Evolutionary conservation across 2,888 invertebrate genomes (phyloP).

Genomic region (Amphipoea oculea): DNA sequence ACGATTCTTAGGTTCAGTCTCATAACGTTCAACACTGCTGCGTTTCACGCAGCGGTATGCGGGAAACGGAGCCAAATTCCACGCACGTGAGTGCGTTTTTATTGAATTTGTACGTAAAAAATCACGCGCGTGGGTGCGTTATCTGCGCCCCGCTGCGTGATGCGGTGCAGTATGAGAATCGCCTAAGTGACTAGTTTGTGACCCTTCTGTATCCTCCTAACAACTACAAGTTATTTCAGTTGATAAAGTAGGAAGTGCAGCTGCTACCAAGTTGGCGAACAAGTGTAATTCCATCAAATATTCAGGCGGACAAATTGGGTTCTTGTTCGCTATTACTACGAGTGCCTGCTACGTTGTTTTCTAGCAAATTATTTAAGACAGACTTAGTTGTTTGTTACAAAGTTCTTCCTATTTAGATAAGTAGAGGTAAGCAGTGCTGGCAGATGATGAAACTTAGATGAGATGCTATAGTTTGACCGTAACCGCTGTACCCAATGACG

Average conservation of each 20-base stretch:
- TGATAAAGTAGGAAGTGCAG: conserved; percentile 59
- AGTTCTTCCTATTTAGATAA: background rate
- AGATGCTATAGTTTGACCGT: background rate
- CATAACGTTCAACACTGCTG: too few relatives aligned
- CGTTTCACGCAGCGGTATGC: too few relatives aligned
- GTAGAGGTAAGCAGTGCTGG: too few relatives aligned
- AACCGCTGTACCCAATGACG: too few relatives aligned
- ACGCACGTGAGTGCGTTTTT: too few relatives aligned
- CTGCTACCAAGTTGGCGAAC: conserved; percentile 56
- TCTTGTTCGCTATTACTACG: conserved; percentile 37
- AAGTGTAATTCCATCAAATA: conserved; percentile 71
- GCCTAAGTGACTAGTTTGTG: background rate
- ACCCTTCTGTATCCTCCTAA: conserved; percentile 20
- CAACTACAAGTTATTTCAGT: conserved; percentile 25
- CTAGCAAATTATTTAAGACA: conserved; percentile 11
- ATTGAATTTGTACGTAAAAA: too few relatives aligned
- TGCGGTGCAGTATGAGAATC: too few relatives aligned
- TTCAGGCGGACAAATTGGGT: conserved; percentile 72
- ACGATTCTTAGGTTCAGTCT: too few relatives aligned
- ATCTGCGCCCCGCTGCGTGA: too few relatives aligned
- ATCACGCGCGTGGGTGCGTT: too few relatives aligned
- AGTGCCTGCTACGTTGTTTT: conserved; percentile 24
- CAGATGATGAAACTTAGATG: background rate
- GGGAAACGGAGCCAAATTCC: too few relatives aligned
- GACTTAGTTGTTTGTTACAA: background rate